These are phyloP conservation scores for Hexactinellida sp. DNA, from an alignment of 37 sponge, comb jelly and placozoan species.

Conservation along the genomic window DNA sequence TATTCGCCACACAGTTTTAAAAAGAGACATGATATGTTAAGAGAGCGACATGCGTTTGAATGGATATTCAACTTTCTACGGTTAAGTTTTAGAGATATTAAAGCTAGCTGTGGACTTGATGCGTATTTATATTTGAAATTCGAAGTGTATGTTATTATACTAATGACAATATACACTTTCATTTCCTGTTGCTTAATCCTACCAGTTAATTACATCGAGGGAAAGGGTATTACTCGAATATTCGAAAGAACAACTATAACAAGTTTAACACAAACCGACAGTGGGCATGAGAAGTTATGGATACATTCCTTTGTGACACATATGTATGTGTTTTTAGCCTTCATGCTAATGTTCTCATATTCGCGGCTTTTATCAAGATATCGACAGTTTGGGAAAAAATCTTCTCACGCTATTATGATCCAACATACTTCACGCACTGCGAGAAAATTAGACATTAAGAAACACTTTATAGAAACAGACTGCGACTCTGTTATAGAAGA, in stretches of 20 bases:
- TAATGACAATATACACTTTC: not conserved
- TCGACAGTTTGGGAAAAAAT: not conserved
- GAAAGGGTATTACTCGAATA: not conserved
- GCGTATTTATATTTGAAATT: not conserved
- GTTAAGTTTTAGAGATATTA: not conserved
- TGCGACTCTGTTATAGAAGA: not conserved
- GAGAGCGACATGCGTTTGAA: conserved; percentile 5
- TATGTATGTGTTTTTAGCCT: not conserved
- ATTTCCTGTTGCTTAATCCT: not conserved
- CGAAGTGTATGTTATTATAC: not conserved
- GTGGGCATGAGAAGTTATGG: not conserved
- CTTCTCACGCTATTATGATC: not conserved
- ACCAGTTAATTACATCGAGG: not conserved
- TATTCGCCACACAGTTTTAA: not conserved
- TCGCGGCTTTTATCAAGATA: conserved; percentile 4
- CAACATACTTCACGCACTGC: not conserved
- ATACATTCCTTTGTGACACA: not conserved
- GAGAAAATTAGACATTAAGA: not conserved
- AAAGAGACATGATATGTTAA: not conserved
- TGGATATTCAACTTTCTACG: not conserved
- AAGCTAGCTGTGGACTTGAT: not conserved
- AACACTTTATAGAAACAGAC: not conserved
- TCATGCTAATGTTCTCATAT: conserved; percentile 2
- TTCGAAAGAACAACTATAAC: not conserved
- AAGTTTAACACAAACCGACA: not conserved